These are phyloP conservation scores for Machimus rusticus DNA, from an alignment of 2,888 invertebrate genomes.

Conservation along the genomic window DNA sequence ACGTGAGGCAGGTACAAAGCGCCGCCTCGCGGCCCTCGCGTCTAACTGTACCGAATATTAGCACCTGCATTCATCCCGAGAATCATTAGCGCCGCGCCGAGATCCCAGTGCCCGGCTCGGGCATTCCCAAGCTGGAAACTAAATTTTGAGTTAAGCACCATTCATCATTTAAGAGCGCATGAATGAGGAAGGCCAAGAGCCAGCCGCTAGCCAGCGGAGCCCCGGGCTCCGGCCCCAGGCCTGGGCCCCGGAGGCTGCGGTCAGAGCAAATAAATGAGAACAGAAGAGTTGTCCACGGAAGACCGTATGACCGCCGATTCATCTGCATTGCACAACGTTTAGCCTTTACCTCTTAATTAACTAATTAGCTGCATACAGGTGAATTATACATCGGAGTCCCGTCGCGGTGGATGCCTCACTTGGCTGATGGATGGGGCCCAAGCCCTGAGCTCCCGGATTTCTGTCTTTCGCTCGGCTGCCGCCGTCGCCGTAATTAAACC, in stretches of 20 bases:
- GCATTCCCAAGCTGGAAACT: neutral
- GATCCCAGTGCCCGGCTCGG: neutral
- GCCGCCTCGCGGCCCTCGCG: neutral
- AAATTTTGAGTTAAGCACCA: slow-evolving; percentile 3
- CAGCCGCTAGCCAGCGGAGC: neutral
- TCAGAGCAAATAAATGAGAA: slow-evolving; percentile 14
- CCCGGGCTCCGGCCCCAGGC: neutral
- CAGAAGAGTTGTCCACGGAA: slow-evolving; percentile 5
- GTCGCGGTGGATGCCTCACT: neutral
- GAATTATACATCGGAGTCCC: slow-evolving; percentile 42
- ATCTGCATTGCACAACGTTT: slow-evolving; percentile 46
- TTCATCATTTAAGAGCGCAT: slow-evolving; percentile 22
- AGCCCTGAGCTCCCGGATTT: neutral
- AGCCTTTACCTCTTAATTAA: slow-evolving; percentile 45
- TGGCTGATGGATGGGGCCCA: slow-evolving; percentile 8
- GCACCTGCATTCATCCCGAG: slow-evolving; percentile 24
- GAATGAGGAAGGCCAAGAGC: neutral
- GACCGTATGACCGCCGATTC: slow-evolving; percentile 5
- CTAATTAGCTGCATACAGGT: slow-evolving; percentile 47
- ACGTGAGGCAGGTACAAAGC: neutral
- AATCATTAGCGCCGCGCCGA: slow-evolving; percentile 12
- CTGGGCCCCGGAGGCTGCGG: neutral
- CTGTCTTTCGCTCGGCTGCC: neutral
- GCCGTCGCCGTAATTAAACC: slow-evolving; percentile 6
- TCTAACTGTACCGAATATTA: slow-evolving; percentile 34